Base-by-base conservation (phyloP, 1,140 invertebrate genomes). In the Littorina saxatilis region DNA sequence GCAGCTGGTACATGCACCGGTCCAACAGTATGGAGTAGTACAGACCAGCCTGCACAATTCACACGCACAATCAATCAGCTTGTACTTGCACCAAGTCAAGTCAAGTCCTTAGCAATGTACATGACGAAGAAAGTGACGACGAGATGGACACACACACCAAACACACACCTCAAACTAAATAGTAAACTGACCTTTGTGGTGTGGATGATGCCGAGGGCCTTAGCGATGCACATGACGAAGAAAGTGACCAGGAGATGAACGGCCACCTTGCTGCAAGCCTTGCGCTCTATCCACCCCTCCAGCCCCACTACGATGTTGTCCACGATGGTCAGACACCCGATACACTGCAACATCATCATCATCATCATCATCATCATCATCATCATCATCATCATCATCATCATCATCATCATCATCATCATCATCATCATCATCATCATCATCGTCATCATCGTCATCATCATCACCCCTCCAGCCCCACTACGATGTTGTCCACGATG, bases 221-320 rank as follows among this genome's bases (percentile, higher is more conserved):
- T 84, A 23, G 87, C 82, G 9, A 89, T 32, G 58, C 85, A 82
- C 61, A 89, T 84, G 58, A 89, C 73, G n/a, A 88, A 70, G 82
- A 90, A 90, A 13, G 86, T 85, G 11, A 86, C 85, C 29, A 89
- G 86, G 39, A 90, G 85, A 39, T 88, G 88, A n/a, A 88, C 84
- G 58, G 80, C 83, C n/a, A 83, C 80, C 66, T 86, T 86, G 75
- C 83, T 86, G 81, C 87, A 88, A 35, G 79, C 72, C 40, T 85
- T 85, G 52, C 80, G 84, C 72, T 88, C 86, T 13, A 86, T 83
- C 75, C 87, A 86, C 2, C 50, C 79, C 15, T 84, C 83, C 35
- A 90, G n/a, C 17, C 83, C 83, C 20, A 89, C 88, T 58, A 89
- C 85, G 5, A 90, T 85, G 74, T 90, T 90, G 76, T 90, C 88